Evolutionary conservation across 2,888 invertebrate species (phyloP).

Genomic region (Sipha maydis): DNA sequence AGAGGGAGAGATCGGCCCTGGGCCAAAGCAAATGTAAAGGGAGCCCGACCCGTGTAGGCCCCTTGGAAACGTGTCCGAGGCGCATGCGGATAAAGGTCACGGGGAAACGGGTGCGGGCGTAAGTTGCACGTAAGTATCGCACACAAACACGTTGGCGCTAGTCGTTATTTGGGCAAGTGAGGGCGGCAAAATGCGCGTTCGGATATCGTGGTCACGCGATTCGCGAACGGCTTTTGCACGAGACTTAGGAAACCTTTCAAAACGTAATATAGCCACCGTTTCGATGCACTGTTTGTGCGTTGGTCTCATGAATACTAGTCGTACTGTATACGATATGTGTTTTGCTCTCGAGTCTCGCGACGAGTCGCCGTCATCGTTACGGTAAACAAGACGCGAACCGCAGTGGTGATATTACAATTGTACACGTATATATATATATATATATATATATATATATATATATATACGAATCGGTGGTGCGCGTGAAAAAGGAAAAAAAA

Average conservation of each 20-base stretch:
- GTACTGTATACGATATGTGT: background rate
- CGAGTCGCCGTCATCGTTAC: background rate
- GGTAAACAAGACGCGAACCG: background rate
- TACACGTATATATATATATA: background rate
- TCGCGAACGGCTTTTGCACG: conserved; percentile 46
- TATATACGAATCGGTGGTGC: background rate
- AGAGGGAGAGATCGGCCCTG: too few species aligned
- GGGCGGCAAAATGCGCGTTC: background rate
- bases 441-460: background rate
- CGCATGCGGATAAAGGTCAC: background rate
- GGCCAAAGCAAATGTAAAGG: too few species aligned
- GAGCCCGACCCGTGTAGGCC: too few species aligned
- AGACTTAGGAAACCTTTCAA: conserved; percentile 53
- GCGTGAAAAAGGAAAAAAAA: background rate
- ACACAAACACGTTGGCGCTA: conserved; percentile 7
- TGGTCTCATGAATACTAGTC: background rate
- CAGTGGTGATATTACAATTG: too few species aligned
- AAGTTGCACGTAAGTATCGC: too few species aligned
- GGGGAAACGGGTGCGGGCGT: background rate
- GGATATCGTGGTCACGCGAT: conserved; percentile 38
- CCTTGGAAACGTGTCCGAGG: background rate
- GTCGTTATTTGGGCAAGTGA: background rate
- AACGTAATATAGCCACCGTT: background rate
- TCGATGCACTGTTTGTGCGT: background rate
- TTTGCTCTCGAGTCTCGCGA: background rate